A percentile compares a stretch with the other conserved stretches of the same genome.
These are phyloP conservation scores for Ornithorhynchus anatinus DNA, from an alignment of 2,113 vertebrate genomes.

Conservation along the genomic window DNA sequence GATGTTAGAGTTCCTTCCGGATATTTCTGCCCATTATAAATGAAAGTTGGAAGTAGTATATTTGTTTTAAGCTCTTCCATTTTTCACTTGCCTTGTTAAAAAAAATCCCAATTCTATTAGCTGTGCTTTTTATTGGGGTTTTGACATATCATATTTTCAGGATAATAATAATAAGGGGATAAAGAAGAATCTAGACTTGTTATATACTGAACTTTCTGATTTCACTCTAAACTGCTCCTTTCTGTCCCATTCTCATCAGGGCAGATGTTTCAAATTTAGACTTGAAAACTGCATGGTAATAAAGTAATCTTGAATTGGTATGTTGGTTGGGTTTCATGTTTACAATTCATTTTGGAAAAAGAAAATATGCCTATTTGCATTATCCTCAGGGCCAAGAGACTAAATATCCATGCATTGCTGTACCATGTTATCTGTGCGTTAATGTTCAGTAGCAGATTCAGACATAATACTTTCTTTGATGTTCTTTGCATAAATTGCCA, in stretches of 20 bases:
- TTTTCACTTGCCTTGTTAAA: too few relatives aligned
- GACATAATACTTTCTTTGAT: slow-evolving; percentile 43
- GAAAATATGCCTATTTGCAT: background rate
- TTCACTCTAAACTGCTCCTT: background rate
- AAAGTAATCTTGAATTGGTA: slow-evolving; percentile 43
- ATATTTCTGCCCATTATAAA: too few relatives aligned
- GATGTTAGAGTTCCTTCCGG: too few relatives aligned
- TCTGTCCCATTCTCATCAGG: slow-evolving; percentile 4
- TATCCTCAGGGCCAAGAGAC: background rate
- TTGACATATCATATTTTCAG: background rate
- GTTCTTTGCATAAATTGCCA: background rate
- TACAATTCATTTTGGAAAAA: slow-evolving; percentile 14
- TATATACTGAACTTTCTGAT: background rate
- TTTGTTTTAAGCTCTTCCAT: too few relatives aligned
- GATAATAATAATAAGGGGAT: too few relatives aligned
- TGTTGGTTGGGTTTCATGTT: slow-evolving; percentile 14
- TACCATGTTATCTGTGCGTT: slow-evolving; percentile 8
- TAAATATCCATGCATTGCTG: background rate
- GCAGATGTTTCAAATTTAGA: slow-evolving; percentile 41
- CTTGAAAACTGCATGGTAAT: slow-evolving; percentile 29
- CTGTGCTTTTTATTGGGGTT: too few relatives aligned
- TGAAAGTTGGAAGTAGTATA: too few relatives aligned
- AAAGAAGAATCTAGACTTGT: too few relatives aligned
- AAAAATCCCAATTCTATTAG: too few relatives aligned
- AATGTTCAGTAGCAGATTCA: slow-evolving; percentile 7